Evolutionary conservation across 1,140 invertebrate genomes (phyloP).

Genomic region (Zaprionus camerounensis): DNA sequence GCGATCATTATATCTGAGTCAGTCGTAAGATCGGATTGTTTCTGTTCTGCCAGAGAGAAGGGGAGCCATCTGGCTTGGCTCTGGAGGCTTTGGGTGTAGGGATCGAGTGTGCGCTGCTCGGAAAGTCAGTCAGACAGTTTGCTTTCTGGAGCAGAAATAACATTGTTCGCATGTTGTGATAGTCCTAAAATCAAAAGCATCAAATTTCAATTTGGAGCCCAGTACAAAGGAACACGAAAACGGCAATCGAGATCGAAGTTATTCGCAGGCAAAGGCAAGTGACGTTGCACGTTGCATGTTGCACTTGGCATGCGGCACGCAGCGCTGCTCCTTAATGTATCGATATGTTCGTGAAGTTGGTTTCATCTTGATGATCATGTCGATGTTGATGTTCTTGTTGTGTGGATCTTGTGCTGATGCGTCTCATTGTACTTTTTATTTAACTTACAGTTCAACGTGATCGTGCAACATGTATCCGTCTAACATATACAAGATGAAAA

Average conservation of each 20-base stretch:
- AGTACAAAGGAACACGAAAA: conserved; percentile 36
- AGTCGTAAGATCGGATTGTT: too few species aligned
- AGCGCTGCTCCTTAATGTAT: neutral
- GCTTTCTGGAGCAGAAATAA: conserved; percentile 29
- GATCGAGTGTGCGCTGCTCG: conserved; percentile 13
- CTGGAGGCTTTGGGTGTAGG: neutral
- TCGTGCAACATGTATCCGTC: conserved; percentile 51
- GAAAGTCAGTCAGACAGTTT: conserved; percentile 21
- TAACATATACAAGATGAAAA: conserved; percentile 63
- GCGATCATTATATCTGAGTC: too few species aligned
- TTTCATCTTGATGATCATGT: neutral
- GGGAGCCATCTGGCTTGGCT: neutral
- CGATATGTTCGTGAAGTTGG: neutral
- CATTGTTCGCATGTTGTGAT: conserved; percentile 42
- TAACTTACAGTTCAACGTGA: conserved; percentile 17
- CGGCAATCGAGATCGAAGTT: conserved; percentile 36
- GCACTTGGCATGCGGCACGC: neutral
- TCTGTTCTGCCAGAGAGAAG: too few species aligned
- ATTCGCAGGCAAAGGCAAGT: conserved; percentile 26
- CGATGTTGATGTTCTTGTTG: neutral
- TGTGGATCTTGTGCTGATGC: neutral
- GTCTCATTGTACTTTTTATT: neutral
- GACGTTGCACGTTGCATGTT: neutral
- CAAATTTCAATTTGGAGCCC: conserved; percentile 37
- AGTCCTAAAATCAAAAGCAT: conserved; percentile 47